Percentiles rank a stretch among this genome's conserved stretches.
phyloP scores from a whole-genome alignment of 2,113 vertebrate genomes.

The Eurypyga helias region DNA sequence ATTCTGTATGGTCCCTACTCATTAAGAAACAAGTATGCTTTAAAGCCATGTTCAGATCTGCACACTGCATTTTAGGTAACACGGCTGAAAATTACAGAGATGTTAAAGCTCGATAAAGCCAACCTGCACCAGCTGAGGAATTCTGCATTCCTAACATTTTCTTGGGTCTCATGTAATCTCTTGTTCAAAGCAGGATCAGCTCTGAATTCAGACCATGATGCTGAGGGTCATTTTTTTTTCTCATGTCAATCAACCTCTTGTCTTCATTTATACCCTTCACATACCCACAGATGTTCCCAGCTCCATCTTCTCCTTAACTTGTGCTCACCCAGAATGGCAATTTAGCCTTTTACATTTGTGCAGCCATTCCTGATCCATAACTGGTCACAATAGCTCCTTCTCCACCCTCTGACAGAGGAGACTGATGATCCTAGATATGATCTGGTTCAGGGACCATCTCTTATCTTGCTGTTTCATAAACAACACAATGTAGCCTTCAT shows the following conservation, averaged over 20 bases:
- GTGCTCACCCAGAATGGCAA: not conserved
- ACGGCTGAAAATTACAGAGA: not conserved
- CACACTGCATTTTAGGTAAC: not conserved
- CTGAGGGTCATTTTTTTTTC: not conserved
- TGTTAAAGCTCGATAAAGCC: not conserved
- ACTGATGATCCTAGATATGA: not conserved
- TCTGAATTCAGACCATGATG: not conserved
- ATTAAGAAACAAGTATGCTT: not conserved
- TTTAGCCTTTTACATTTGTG: not conserved
- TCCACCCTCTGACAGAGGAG: not conserved
- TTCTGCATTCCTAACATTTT: not conserved
- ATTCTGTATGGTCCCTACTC: not conserved
- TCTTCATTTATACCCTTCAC: not conserved
- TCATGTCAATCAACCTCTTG: rapidly evolving
- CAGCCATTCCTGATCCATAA: rapidly evolving
- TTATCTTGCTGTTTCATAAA: not conserved
- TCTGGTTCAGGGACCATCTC: not conserved
- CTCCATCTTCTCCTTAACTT: not conserved
- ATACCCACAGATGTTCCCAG: not conserved
- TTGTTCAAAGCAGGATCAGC: not conserved
- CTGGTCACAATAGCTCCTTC: not conserved
- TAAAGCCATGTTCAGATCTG: not conserved
- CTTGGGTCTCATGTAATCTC: not conserved
- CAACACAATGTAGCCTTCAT: not conserved
- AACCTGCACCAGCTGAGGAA: not conserved